Evolutionary conservation across 2,113 vertebrate genomes (phyloP).

Genomic region (Hoplias malabaricus): DNA sequence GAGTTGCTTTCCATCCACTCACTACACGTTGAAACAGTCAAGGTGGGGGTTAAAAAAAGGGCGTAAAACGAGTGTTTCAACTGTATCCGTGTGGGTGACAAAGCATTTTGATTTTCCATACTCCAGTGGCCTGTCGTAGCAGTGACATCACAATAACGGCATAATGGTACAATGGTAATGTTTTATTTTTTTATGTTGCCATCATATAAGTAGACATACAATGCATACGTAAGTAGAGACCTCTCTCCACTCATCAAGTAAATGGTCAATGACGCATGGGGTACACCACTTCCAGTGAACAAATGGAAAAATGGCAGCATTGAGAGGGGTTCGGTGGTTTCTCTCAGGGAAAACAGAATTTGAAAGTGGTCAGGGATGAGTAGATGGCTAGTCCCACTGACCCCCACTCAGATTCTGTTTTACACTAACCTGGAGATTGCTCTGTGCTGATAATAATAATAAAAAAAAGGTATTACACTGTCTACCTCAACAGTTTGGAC

Average conservation of each 20-base stretch:
- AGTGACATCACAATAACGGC: slow-evolving; percentile 86
- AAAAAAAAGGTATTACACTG: slow-evolving; percentile 61
- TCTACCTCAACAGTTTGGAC: neutral
- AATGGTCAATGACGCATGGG: slow-evolving; percentile 78
- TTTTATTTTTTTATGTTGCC: slow-evolving; percentile 60
- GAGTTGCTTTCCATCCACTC: slow-evolving; percentile 84
- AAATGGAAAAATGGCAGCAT: slow-evolving; percentile 47
- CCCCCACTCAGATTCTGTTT: slow-evolving; percentile 65
- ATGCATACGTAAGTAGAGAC: slow-evolving; percentile 76
- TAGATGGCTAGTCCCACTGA: slow-evolving; percentile 49
- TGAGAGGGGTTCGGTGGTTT: slow-evolving; percentile 65
- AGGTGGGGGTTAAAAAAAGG: neutral
- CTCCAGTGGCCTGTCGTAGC: slow-evolving; percentile 84
- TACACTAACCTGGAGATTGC: slow-evolving; percentile 63
- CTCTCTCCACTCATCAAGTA: slow-evolving; percentile 80
- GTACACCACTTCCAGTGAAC: slow-evolving; percentile 63
- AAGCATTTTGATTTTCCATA: slow-evolving; percentile 82
- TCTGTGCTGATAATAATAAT: too few species aligned
- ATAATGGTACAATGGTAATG: slow-evolving; percentile 71
- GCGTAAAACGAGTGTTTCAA: slow-evolving; percentile 74
- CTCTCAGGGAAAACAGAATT: slow-evolving; percentile 63
- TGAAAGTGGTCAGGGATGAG: slow-evolving; percentile 53
- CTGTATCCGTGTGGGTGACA: slow-evolving; percentile 83
- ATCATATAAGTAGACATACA: slow-evolving; percentile 74
- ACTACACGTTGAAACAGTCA: slow-evolving; percentile 83